phyloP scores from a whole-genome alignment of 2,888 invertebrate genomes.

The Deilephila porcellus region DNA sequence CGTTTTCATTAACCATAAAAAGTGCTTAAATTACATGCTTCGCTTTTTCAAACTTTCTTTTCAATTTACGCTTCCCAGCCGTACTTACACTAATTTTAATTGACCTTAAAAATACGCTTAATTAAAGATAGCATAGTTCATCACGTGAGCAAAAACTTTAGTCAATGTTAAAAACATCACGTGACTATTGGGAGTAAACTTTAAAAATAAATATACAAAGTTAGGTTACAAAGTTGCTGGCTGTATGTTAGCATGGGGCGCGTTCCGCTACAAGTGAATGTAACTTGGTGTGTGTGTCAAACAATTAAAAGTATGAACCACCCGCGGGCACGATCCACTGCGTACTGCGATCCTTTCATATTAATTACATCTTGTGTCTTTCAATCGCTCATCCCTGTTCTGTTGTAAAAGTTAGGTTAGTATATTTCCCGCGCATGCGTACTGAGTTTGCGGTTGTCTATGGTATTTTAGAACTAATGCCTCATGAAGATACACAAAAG shows the following conservation, averaged over 20 bases:
- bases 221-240: conserved; percentile 38
- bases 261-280: conserved; percentile 33
- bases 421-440: not conserved
- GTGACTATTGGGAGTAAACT: not conserved
- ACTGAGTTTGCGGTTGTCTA: no score
- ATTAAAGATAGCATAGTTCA: not conserved
- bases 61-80: no score
- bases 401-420: not conserved
- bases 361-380: conserved; percentile 38
- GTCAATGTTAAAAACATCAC: not conserved
- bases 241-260: conserved; percentile 37
- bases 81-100: no score
- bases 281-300: conserved; percentile 42
- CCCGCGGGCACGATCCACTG: conserved; percentile 41
- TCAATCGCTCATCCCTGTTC: conserved; percentile 19
- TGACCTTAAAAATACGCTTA: not conserved
- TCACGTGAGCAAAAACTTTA: not conserved
- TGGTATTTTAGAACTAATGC: no score
- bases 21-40: no score
- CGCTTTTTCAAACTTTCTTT: no score
- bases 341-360: not conserved
- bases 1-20: no score
- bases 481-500: no score
- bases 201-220: conserved; percentile 2
- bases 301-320: conserved; percentile 50